A percentile compares a stretch with the other conserved stretches of the same genome.
These are phyloP conservation scores for Megaceryle maxima DNA, from an alignment of 2,113 vertebrate species.

Conservation along the genomic window DNA sequence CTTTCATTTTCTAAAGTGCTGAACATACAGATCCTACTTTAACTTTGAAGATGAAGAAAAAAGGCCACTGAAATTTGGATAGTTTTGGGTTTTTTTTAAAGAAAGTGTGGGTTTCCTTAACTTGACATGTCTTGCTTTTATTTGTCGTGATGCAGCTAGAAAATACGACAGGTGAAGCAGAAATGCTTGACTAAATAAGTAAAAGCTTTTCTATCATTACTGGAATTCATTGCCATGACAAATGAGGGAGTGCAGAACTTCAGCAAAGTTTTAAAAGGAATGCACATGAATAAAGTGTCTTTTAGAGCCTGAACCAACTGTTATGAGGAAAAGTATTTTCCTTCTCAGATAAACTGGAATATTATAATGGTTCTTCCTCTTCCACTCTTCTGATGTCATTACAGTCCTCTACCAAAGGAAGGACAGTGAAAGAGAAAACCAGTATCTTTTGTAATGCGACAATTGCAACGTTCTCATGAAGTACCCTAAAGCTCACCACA, in stretches of 20 bases:
- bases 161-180: neutral
- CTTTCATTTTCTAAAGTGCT: neutral
- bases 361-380: neutral
- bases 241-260: neutral
- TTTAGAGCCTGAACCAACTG: neutral
- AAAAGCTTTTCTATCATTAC: neutral
- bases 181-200: neutral
- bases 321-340: neutral
- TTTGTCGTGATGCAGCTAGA: neutral
- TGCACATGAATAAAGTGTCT: neutral
- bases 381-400: neutral
- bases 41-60: neutral
- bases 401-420: neutral
- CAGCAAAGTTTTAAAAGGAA: neutral
- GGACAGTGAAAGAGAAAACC: neutral
- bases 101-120: neutral
- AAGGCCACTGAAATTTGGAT: neutral
- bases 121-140: neutral
- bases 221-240: neutral
- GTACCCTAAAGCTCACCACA: neutral
- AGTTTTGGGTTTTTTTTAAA: neutral
- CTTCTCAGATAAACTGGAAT: neutral
- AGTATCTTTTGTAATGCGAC: neutral
- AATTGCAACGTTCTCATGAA: neutral
- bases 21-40: neutral